A percentile compares a stretch with the other conserved stretches of the same genome.
phyloP scores from a whole-genome alignment of 2,888 invertebrate species.

The Cheilosia vernalis region DNA sequence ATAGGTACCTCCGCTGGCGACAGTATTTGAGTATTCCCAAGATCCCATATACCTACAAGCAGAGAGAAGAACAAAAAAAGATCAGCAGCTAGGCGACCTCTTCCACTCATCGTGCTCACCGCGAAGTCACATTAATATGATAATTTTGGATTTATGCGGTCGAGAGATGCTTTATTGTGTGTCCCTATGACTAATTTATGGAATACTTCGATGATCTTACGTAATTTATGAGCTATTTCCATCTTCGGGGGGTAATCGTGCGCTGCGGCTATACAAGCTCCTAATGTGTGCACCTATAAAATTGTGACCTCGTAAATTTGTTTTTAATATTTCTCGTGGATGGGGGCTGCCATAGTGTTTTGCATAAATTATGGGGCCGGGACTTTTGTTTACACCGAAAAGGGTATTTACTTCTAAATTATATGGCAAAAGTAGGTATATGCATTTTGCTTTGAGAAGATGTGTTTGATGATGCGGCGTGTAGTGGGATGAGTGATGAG shows the following conservation, averaged over 20 bases:
- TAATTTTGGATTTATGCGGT: slow-evolving; percentile 73
- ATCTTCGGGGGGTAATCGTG: slow-evolving; percentile 70
- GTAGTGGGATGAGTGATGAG: no score
- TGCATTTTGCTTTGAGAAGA: neutral
- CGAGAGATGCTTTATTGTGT: slow-evolving; percentile 74
- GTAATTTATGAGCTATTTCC: slow-evolving; percentile 67
- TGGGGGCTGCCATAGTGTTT: slow-evolving; percentile 17
- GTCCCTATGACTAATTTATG: slow-evolving; percentile 75
- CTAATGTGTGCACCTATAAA: slow-evolving; percentile 59
- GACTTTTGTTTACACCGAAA: slow-evolving; percentile 56
- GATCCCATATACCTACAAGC: slow-evolving; percentile 5
- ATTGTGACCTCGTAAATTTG: slow-evolving; percentile 74
- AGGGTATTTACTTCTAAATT: slow-evolving; percentile 49
- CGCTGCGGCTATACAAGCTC: slow-evolving; percentile 34
- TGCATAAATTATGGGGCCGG: slow-evolving; percentile 66
- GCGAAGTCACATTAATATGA: slow-evolving; percentile 73
- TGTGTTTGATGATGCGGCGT: no score
- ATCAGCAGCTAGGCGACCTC: slow-evolving; percentile 60
- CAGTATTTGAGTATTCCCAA: slow-evolving; percentile 43
- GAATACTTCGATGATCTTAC: slow-evolving; percentile 71
- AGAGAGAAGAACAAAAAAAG: slow-evolving; percentile 21
- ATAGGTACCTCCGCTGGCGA: slow-evolving; percentile 3
- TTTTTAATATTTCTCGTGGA: slow-evolving; percentile 55
- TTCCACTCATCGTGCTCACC: slow-evolving; percentile 60
- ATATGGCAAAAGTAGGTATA: neutral